phyloP scores from a whole-genome alignment of 2,113 vertebrate species.

The Typhlomys cinereus region DNA sequence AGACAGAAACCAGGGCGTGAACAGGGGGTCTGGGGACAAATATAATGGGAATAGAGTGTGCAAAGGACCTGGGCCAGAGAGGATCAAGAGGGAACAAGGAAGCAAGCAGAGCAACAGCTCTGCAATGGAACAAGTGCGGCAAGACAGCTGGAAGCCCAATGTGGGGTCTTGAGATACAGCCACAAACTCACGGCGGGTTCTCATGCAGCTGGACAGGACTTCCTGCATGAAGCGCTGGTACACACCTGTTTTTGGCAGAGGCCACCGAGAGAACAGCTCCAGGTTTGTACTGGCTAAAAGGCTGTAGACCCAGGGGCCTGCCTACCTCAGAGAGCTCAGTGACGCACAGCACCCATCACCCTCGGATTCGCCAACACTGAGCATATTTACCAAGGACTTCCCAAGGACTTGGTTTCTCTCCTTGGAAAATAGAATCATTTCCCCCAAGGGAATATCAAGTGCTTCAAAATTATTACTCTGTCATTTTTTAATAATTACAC shows the following conservation, averaged over 20 bases:
- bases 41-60: neutral
- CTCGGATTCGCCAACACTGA: neutral
- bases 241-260: neutral
- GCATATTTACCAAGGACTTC: neutral
- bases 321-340: neutral
- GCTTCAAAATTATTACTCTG: neutral
- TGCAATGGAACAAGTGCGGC: too few species aligned
- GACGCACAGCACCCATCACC: neutral
- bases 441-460: neutral
- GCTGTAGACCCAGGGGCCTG: neutral
- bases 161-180: too few species aligned
- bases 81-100: neutral
- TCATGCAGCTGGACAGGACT: neutral
- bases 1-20: fast-evolving
- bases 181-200: neutral
- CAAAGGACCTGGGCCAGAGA: neutral
- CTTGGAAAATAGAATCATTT: neutral
- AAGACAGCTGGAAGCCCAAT: neutral
- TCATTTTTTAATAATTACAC: neutral
- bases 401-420: neutral
- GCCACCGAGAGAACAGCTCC: neutral
- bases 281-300: too few species aligned
- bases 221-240: fast-evolving
- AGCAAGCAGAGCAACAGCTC: neutral
- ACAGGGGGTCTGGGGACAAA: neutral